Evolutionary conservation across 2,113 vertebrate genomes (phyloP).

Genomic region (Sebastes fasciatus): DNA sequence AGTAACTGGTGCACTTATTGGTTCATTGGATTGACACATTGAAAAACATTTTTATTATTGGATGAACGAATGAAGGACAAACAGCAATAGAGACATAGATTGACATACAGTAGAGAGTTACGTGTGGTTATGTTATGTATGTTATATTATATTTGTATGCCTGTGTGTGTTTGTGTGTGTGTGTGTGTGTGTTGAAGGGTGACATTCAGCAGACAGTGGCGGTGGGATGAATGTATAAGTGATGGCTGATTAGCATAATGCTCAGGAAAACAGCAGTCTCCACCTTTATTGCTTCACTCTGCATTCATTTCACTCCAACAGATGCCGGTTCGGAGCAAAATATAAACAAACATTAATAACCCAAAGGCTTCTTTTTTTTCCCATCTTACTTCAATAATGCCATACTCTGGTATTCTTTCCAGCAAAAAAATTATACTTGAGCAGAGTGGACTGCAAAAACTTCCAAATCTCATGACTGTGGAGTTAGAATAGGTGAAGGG

Average conservation of each 20-base stretch:
- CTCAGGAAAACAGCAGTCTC: constrained; percentile 66
- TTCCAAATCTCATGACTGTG: not conserved
- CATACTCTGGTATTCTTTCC: constrained; percentile 49
- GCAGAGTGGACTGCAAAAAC: constrained; percentile 19
- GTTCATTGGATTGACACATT: constrained; percentile 9
- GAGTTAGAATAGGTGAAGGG: not conserved
- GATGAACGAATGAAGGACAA: not conserved
- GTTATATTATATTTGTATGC: not conserved
- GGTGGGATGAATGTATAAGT: constrained; percentile 68
- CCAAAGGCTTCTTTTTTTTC: constrained; percentile 54
- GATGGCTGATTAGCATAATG: constrained; percentile 76
- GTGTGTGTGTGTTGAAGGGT: constrained; percentile 1
- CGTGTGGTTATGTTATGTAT: not conserved
- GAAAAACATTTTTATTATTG: not conserved
- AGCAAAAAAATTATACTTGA: constrained; percentile 46
- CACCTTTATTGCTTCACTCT: constrained; percentile 77
- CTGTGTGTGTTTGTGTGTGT: not conserved
- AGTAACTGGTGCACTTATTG: not conserved
- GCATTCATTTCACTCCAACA: constrained; percentile 69
- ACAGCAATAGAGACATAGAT: not conserved
- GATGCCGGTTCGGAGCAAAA: constrained; percentile 59
- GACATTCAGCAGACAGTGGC: constrained; percentile 70
- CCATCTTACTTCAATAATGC: constrained; percentile 66
- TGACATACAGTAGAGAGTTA: not conserved
- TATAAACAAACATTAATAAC: constrained; percentile 79